Percentiles rank a stretch among this genome's conserved stretches.
phyloP scores from a whole-genome alignment of 2,888 invertebrate genomes.

The Agapetus fuscipes region DNA sequence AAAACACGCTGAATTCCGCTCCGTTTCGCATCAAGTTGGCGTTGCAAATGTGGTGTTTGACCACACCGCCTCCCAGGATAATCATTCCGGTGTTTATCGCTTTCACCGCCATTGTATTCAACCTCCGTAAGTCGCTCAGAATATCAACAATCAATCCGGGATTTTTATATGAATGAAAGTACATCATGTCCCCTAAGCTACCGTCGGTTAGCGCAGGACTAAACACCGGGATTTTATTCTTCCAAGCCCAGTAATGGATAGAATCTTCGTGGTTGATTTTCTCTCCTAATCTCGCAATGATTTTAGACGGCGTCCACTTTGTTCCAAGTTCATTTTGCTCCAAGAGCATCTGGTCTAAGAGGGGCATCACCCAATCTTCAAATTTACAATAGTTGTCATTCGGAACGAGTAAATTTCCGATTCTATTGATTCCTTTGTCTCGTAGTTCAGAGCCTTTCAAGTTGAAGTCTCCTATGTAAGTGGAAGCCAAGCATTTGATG shows the following conservation, averaged over 20 bases:
- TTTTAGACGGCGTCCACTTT: conserved; percentile 88
- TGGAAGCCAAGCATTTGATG: conserved; percentile 95
- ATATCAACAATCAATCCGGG: conserved; percentile 92
- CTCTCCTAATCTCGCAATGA: conserved; percentile 73
- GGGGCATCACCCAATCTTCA: conserved; percentile 95
- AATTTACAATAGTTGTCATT: conserved; percentile 98
- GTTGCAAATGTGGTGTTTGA: conserved; percentile 99
- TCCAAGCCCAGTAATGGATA: conserved; percentile 95
- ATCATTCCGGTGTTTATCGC: conserved; percentile 88
- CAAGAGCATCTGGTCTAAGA: conserved; percentile 79
- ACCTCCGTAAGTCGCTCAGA: conserved; percentile 75
- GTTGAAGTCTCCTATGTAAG: conserved; percentile 85
- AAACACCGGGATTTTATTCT: conserved; percentile 94
- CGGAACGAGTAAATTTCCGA: conserved; percentile 86
- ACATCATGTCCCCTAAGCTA: conserved; percentile 97
- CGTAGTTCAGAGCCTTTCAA: conserved; percentile 71
- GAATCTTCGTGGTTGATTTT: conserved; percentile 85
- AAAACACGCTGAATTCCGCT: conserved; percentile 88
- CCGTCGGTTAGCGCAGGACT: conserved; percentile 98
- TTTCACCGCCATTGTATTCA: conserved; percentile 92
- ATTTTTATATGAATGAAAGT: conserved; percentile 89
- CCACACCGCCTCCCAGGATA: conserved; percentile 88
- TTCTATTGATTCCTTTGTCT: conserved; percentile 80
- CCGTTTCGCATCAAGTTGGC: conserved; percentile 99
- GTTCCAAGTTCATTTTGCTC: conserved; percentile 70